phyloP scores from a whole-genome alignment of 2,797 vertebrate genomes.

The Chloroceryle inda region DNA sequence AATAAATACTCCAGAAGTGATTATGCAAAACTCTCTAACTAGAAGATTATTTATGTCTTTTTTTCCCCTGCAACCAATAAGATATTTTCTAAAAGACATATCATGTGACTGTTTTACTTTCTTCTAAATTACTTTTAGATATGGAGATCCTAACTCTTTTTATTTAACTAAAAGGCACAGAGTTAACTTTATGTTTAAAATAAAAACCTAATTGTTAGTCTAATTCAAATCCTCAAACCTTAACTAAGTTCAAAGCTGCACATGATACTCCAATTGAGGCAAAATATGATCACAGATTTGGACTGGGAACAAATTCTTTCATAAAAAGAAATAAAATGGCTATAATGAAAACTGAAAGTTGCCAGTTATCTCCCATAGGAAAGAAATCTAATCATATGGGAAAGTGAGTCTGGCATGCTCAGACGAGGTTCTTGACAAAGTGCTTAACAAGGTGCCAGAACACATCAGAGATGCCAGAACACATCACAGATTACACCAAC shows the following conservation, averaged over 20 bases:
- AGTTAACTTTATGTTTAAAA: neutral
- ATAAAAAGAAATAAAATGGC: no score
- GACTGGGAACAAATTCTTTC: neutral
- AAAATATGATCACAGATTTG: neutral
- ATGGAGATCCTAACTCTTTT: neutral
- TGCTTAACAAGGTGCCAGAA: neutral
- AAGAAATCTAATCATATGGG: neutral
- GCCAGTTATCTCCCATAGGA: neutral
- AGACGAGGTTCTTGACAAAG: neutral
- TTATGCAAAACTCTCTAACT: neutral
- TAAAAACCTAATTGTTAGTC: neutral
- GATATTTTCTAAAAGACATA: neutral
- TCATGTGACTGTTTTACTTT: neutral
- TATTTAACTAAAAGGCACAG: neutral
- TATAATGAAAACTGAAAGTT: neutral
- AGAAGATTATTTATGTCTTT: neutral
- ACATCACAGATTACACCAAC: neutral
- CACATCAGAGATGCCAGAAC: neutral
- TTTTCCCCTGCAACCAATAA: neutral
- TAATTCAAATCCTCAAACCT: neutral
- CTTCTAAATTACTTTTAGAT: neutral
- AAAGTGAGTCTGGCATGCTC: neutral
- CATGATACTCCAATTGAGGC: neutral
- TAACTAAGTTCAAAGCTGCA: neutral
- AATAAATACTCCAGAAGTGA: neutral